phyloP scores from a whole-genome alignment of 2,113 vertebrate genomes.

The Callaeas wilsoni region DNA sequence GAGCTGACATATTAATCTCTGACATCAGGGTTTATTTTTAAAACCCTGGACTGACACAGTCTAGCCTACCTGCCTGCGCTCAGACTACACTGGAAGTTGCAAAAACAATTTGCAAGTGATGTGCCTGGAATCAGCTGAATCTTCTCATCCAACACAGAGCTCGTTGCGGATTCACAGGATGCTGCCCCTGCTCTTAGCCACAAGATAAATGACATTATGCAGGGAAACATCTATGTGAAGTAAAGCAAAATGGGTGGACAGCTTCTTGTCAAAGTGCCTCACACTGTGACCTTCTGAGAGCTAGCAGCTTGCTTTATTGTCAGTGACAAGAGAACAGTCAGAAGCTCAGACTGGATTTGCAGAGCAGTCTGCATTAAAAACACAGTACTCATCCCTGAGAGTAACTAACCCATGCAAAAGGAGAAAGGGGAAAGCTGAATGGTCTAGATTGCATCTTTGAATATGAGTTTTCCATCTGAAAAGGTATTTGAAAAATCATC shows the following conservation, averaged over 20 bases:
- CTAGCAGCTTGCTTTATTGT: not conserved
- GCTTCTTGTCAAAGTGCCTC: not conserved
- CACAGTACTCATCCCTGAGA: not conserved
- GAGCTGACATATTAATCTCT: not conserved
- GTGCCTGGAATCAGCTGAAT: not conserved
- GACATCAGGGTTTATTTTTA: not conserved
- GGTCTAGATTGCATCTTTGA: not conserved
- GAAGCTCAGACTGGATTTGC: not conserved
- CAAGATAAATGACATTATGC: not conserved
- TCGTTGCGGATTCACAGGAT: not conserved
- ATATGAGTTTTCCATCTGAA: not conserved
- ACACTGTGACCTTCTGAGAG: not conserved
- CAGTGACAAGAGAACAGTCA: not conserved
- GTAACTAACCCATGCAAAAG: not conserved
- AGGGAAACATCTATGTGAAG: not conserved
- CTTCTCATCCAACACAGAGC: not conserved
- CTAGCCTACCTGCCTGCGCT: not conserved
- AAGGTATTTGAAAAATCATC: not conserved
- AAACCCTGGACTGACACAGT: not conserved
- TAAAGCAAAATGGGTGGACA: not conserved
- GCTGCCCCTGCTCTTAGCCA: not conserved
- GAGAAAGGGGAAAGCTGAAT: not conserved
- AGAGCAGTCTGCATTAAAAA: not conserved
- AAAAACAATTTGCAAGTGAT: not conserved
- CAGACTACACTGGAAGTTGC: not conserved